Percentiles rank a stretch among this genome's conserved stretches.
Conservation (phyloP, 2,888 invertebrate genomes). For the Tetrapedia diversipes region DNA sequence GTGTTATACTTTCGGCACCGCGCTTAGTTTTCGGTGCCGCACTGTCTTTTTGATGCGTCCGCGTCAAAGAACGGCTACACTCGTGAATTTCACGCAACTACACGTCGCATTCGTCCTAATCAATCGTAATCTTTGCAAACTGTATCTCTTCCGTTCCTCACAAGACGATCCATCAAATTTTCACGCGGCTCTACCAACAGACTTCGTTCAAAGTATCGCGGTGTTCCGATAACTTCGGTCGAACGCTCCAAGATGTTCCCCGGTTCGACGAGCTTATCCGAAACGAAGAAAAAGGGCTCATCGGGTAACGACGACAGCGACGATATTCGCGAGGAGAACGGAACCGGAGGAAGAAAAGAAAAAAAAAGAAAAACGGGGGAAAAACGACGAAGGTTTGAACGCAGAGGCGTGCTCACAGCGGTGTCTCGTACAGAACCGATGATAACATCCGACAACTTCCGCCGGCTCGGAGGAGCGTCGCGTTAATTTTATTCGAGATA, state of each 20-base stretch:
- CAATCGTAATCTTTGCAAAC: neutral
- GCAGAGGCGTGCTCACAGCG: constrained; percentile 11
- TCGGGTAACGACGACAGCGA: constrained; percentile 4
- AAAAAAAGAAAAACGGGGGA: neutral
- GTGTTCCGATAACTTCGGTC: neutral
- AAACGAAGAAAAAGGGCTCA: constrained; percentile 4
- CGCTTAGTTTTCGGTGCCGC: too few relatives aligned
- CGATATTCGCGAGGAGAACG: neutral
- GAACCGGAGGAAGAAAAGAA: too few relatives aligned
- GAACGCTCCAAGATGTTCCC: too few relatives aligned
- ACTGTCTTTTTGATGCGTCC: too few relatives aligned
- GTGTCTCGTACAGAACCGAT: constrained; percentile 20
- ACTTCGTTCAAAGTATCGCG: neutral
- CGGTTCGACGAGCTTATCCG: neutral
- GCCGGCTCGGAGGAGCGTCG: constrained; percentile 30
- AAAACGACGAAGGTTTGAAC: too few relatives aligned
- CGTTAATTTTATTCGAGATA: constrained; percentile 45
- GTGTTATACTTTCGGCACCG: too few relatives aligned
- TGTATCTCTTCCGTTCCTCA: neutral
- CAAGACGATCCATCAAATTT: constrained; percentile 1
- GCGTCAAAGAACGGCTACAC: too few relatives aligned
- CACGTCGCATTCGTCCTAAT: too few relatives aligned
- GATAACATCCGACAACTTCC: constrained; percentile 55
- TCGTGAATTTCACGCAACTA: too few relatives aligned
- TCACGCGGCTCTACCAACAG: neutral